Percentiles rank a stretch among this genome's conserved stretches.
Evolutionary conservation across 1,140 invertebrate species (phyloP).

Genomic region (Dolichoris vasculosae): DNA sequence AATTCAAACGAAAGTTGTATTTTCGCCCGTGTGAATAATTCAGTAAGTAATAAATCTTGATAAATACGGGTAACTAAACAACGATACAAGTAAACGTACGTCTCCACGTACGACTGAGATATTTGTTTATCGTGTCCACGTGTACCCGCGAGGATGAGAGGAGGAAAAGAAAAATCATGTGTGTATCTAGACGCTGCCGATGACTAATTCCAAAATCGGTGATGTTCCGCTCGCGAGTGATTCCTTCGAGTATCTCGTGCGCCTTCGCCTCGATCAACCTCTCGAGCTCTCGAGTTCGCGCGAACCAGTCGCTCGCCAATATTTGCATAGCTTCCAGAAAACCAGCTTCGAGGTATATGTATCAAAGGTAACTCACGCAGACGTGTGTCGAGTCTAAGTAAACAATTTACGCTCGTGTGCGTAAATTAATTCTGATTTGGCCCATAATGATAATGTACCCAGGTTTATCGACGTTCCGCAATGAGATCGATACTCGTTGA

Average conservation of each 20-base stretch:
- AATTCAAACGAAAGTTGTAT: no score
- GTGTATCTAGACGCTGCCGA: neutral
- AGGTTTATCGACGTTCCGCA: no score
- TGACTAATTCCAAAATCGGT: neutral
- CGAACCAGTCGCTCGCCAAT: neutral
- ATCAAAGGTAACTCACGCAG: neutral
- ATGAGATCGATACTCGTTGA: no score
- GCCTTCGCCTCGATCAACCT: neutral
- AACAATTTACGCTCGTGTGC: neutral
- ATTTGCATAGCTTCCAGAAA: neutral
- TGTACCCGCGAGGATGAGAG: neutral
- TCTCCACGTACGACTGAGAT: neutral
- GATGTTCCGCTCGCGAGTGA: neutral
- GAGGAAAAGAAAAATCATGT: no score
- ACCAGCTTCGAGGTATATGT: neutral
- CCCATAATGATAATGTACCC: neutral
- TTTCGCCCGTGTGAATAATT: no score
- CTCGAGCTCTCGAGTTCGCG: neutral
- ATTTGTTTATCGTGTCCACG: neutral
- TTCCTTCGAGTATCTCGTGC: neutral
- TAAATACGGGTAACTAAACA: neutral
- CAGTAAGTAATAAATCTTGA: no score
- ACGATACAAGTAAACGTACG: neutral
- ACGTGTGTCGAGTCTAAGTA: neutral
- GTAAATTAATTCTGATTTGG: neutral